Conservation (phyloP, 2,888 invertebrate species). For the Opisthograptis luteolata region DNA sequence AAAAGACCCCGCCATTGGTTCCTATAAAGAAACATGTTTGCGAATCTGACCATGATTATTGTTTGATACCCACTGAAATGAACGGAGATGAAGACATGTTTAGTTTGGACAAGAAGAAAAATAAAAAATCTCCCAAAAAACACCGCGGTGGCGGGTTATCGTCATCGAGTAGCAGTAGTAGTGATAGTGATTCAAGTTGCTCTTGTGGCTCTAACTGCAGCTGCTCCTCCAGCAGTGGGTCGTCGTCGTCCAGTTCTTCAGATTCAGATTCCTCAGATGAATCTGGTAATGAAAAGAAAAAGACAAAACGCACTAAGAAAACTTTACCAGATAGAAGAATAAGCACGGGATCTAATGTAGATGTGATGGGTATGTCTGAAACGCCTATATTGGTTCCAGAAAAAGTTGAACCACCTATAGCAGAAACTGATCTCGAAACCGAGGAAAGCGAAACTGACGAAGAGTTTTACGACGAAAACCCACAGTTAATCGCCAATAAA, state of each 20-base stretch:
- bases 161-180: slow-evolving; percentile 90
- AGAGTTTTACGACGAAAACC: slow-evolving; percentile 94
- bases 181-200: slow-evolving; percentile 90
- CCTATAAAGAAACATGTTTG: slow-evolving; percentile 83
- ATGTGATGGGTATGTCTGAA: slow-evolving; percentile 81
- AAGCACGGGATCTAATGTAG: slow-evolving; percentile 80
- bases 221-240: slow-evolving; percentile 89
- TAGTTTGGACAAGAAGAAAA: slow-evolving; percentile 74
- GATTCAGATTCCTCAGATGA: slow-evolving; percentile 78
- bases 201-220: slow-evolving; percentile 94
- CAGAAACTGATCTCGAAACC: slow-evolving; percentile 93
- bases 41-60: slow-evolving; percentile 91
- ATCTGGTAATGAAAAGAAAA: slow-evolving; percentile 72
- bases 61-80: slow-evolving; percentile 78
- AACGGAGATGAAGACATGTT: slow-evolving; percentile 76
- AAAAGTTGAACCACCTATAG: slow-evolving; percentile 85
- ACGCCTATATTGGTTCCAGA: slow-evolving; percentile 74
- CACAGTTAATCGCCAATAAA: slow-evolving; percentile 89
- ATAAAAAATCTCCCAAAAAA: slow-evolving; percentile 78
- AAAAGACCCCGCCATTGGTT: slow-evolving; percentile 74
- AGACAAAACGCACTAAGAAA: slow-evolving; percentile 70
- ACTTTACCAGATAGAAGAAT: slow-evolving; percentile 64
- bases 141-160: slow-evolving; percentile 79
- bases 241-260: slow-evolving; percentile 86
- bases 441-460: slow-evolving; percentile 94